Base-by-base conservation (phyloP, 2,113 vertebrate genomes). In the Nannospalax galili region DNA sequence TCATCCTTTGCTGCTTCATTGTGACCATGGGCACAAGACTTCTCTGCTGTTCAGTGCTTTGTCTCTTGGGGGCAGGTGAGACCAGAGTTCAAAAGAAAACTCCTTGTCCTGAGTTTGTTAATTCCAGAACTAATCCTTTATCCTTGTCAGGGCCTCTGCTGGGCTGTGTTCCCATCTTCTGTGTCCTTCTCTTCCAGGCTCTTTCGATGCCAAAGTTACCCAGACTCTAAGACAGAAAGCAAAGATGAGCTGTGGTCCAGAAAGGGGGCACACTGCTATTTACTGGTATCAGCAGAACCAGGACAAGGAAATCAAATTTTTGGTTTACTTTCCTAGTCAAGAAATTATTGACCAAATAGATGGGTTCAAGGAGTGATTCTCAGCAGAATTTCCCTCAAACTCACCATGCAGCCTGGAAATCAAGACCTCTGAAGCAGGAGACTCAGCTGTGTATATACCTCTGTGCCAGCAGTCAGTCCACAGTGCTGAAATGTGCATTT, bases 211-310 rank as follows among this genome's bases (percentile, higher is more conserved):
- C 7, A 4, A 30, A 6, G 62, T 97, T 15, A 52, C 3, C 16
- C 94, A 97, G 85, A 73, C 22, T 14, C 94, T 73, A 52, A 42
- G 91, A 84, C 19, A 30, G 87, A 80, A 30, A 58, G 70, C 94
- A 73, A 78, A 19, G 6, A 88, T 93, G 79, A 1, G 6, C 0
- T 96, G 88, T 64, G 11, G 28, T 8, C 84, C 95, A 16, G 3
- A 40, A 7, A 16, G 32, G 24, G n/a, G 78, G 58, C 48, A 97
- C 6, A 1, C 2, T 79, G 4, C 2, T 69, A 42, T 97, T 89
- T 96, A 72, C 22, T 92, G 60, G 69, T 95, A 97, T 60, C 89
- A 67, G 32, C 32, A 81, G 37, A 93, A 22, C 3, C 90, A 70
- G 30, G 19, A 72, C 2, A 65, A 84, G 84, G 82, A 90, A 17